Base-by-base conservation (phyloP, 2,113 vertebrate species). In the Tenrec ecaudatus region DNA sequence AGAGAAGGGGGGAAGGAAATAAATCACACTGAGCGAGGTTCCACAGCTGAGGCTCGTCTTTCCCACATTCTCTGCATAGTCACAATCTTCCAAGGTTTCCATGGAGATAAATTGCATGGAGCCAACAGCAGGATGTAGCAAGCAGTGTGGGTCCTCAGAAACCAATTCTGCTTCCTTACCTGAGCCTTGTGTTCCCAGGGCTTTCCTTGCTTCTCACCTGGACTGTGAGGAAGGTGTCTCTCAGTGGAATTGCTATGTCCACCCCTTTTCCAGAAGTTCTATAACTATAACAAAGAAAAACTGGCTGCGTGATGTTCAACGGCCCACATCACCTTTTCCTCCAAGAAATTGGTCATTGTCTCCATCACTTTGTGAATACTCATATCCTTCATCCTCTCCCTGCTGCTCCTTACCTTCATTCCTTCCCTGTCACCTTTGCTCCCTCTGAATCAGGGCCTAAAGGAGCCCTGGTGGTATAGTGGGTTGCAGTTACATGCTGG, bases 51-150 rank as follows among this genome's bases (percentile, higher is more conserved):
- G 36, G 73, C 36, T 40, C 4, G 93, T 33, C 75, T 92, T 95
- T 86, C 53, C 77, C 77, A 58, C 58, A 53, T 66, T 53, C 82
- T 36, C 38, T 83, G 90, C 69, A 62, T n/a, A 38, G 93, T 91
- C 68, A 78, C 79, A 47, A 4, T 86, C 66, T 89, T 88, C 94
- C 89, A 38, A 91, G 77, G 92, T 95, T 95, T 89, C 95, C 94
- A 95, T 92, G 95, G 90, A 94, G 79, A 93, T n/a, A 78, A 87
- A 36, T 25, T 91, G 82, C 68, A 53, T 94, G 66, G 15, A 12
- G 87, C 86, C 82, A 79, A 76, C 60, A 23, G 58, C 86, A 81
- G 88, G 64, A 83, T 66, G 47, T n/a, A 81, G 73, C 66, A 87
- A 60, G 68, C 53, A 84, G 66, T 43, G 47, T 27, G 33, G 81